phyloP scores from a whole-genome alignment of 2,888 invertebrate species.

The Drosophila merina region DNA sequence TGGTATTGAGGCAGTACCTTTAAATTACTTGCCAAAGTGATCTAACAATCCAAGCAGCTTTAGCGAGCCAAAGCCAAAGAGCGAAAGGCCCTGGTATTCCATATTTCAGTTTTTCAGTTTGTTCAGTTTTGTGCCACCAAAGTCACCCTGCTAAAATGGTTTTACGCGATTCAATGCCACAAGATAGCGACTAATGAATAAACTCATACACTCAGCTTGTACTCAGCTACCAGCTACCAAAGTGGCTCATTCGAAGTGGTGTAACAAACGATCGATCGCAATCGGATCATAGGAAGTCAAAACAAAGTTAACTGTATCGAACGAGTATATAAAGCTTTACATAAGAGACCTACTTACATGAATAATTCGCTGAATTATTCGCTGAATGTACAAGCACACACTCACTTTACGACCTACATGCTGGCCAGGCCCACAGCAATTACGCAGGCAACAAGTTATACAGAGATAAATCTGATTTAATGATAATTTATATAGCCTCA shows the following conservation, averaged over 20 bases:
- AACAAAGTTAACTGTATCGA: slow-evolving; percentile 18
- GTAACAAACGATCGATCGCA: slow-evolving; percentile 35
- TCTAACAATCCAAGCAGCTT: slow-evolving; percentile 12
- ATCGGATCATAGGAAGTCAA: slow-evolving; percentile 15
- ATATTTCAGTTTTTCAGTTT: not conserved
- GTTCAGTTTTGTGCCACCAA: not conserved
- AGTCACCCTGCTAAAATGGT: slow-evolving; percentile 23
- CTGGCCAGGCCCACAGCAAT: slow-evolving; percentile 18
- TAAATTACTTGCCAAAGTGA: slow-evolving; percentile 37
- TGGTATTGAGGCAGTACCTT: slow-evolving; percentile 27
- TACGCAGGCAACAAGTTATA: slow-evolving; percentile 17
- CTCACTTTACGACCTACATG: slow-evolving; percentile 32
- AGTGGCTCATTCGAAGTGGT: slow-evolving; percentile 26
- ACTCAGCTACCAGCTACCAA: slow-evolving; percentile 9
- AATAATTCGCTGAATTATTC: slow-evolving; percentile 18
- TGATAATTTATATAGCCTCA: slow-evolving; percentile 16
- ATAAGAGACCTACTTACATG: slow-evolving; percentile 35
- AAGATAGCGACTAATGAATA: slow-evolving; percentile 22
- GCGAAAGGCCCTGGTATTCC: slow-evolving; percentile 22
- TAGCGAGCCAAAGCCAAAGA: not conserved
- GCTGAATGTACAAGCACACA: slow-evolving; percentile 1
- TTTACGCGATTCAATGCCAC: slow-evolving; percentile 36
- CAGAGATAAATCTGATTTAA: slow-evolving; percentile 18
- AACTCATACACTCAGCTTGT: slow-evolving; percentile 1
- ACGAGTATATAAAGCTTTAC: slow-evolving; percentile 16